A percentile compares a stretch with the other conserved stretches of the same genome.
These are phyloP conservation scores for Andinoacara biseriatus DNA, from an alignment of 2,113 vertebrate genomes.

Conservation along the genomic window DNA sequence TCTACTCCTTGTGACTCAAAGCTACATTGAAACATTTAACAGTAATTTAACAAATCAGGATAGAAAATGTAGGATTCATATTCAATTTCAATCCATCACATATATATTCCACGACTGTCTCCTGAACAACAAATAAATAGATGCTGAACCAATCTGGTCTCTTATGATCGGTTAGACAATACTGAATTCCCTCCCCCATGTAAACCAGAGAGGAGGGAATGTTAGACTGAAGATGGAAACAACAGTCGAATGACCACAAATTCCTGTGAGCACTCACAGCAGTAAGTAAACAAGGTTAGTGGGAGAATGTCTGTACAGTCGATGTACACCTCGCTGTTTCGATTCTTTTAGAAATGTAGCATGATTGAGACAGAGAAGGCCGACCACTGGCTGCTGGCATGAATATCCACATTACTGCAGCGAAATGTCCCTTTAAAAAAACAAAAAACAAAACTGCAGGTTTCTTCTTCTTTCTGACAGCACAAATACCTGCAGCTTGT, in stretches of 20 bases:
- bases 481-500: neutral
- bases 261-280: neutral
- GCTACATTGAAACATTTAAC: neutral
- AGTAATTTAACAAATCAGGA: neutral
- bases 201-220: neutral
- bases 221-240: neutral
- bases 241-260: neutral
- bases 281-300: neutral
- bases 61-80: neutral
- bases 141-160: neutral
- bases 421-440: conserved; percentile 37
- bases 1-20: neutral
- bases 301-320: neutral
- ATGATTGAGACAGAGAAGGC: neutral
- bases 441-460: neutral
- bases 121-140: neutral
- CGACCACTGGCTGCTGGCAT: neutral
- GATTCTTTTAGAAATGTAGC: neutral
- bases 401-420: conserved; percentile 1
- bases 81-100: neutral
- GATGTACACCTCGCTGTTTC: neutral
- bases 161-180: neutral
- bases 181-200: neutral
- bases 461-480: neutral
- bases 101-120: neutral